Evolutionary conservation across 92 coral and sea anemone species (phyloP).

Genomic region (Micromussa lordhowensis): DNA sequence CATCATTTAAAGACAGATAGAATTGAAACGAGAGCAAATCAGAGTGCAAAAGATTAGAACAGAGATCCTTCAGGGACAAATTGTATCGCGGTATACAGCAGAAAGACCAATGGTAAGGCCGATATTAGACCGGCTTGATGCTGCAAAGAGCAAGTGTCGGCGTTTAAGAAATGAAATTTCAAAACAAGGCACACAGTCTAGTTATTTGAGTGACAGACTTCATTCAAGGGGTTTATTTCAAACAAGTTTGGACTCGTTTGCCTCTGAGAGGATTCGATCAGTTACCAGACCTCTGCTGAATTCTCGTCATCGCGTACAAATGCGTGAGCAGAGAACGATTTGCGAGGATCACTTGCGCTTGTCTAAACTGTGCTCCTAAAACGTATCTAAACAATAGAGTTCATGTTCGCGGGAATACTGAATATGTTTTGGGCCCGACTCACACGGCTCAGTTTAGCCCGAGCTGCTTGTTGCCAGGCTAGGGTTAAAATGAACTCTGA

Average conservation of each 20-base stretch:
- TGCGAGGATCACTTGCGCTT: background rate
- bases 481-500: too few species aligned
- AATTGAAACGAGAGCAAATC: conserved; percentile 68
- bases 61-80: conserved; percentile 57
- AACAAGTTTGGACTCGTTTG: conserved; percentile 5
- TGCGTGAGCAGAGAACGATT: background rate
- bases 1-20: conserved; percentile 51
- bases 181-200: conserved; percentile 21
- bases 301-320: conserved; percentile 20
- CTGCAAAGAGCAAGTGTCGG: conserved; percentile 52
- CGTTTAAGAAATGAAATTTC: conserved; percentile 67
- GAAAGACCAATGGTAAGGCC: conserved; percentile 53
- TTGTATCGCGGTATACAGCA: conserved; percentile 25
- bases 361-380: background rate
- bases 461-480: too few species aligned
- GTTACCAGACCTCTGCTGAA: conserved; percentile 36
- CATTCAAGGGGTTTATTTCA: conserved; percentile 15
- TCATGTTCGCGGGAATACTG: too few species aligned
- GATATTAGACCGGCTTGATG: conserved; percentile 55
- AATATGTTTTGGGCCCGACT: too few species aligned
- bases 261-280: conserved; percentile 26
- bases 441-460: too few species aligned
- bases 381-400: background rate
- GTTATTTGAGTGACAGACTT: conserved; percentile 22
- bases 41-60: conserved; percentile 67